Percentiles rank a stretch among this genome's conserved stretches.
phyloP scores from a whole-genome alignment of 2,797 vertebrate species.

The Aplochiton taeniatus region DNA sequence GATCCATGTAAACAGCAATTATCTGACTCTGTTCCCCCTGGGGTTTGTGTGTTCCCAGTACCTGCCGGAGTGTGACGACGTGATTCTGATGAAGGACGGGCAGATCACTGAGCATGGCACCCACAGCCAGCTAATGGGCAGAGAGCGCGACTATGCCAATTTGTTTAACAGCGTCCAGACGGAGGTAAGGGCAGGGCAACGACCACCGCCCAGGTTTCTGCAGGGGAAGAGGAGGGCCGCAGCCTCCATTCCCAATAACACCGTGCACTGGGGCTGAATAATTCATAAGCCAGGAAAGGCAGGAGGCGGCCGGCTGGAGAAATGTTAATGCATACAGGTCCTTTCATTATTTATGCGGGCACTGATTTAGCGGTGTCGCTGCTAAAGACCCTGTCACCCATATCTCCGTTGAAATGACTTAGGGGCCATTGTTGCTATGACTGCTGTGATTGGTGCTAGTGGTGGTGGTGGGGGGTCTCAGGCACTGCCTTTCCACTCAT shows the following conservation, averaged over 20 bases:
- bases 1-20: not conserved
- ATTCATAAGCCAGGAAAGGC: slow-evolving; percentile 60
- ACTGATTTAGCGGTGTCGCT: slow-evolving; percentile 64
- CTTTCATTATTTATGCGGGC: slow-evolving; percentile 65
- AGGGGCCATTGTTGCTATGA: slow-evolving; percentile 35
- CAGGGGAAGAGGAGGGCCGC: slow-evolving; percentile 51
- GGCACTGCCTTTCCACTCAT: slow-evolving; percentile 7
- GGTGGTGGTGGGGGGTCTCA: slow-evolving; percentile 9
- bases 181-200: slow-evolving; percentile 69
- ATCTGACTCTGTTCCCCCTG: not conserved
- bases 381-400: slow-evolving; percentile 56
- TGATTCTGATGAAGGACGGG: slow-evolving; percentile 84
- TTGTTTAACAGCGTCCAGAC: slow-evolving; percentile 77
- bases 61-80: slow-evolving; percentile 80
- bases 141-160: slow-evolving; percentile 74
- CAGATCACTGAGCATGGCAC: slow-evolving; percentile 80
- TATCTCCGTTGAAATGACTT: slow-evolving; percentile 57
- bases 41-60: slow-evolving; percentile 67
- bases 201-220: slow-evolving; percentile 33
- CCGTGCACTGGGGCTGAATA: slow-evolving; percentile 61
- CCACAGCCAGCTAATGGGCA: slow-evolving; percentile 78
- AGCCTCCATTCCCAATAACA: slow-evolving; percentile 45
- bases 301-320: slow-evolving; percentile 41
- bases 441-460: slow-evolving; percentile 41
- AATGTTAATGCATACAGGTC: slow-evolving; percentile 66